A percentile compares a stretch with the other conserved stretches of the same genome.
These are phyloP conservation scores for Adelognathus sp. DNA, from an alignment of 2,888 invertebrate species.

Conservation along the genomic window DNA sequence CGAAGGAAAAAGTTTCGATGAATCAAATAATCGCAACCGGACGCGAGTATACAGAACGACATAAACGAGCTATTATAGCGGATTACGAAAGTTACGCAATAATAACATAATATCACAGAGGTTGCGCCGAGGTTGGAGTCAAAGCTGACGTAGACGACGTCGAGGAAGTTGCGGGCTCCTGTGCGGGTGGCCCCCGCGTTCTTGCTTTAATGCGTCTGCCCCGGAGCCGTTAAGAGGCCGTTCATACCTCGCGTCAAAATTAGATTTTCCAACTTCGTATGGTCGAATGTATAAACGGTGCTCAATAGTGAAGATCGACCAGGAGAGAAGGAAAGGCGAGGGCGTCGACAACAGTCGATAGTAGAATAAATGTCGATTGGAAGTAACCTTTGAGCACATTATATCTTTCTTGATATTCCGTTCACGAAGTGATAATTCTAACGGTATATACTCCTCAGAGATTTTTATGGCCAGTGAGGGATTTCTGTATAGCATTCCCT, in stretches of 20 bases:
- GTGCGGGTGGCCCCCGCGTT: conserved; percentile 41
- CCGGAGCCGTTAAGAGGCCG: conserved; percentile 62
- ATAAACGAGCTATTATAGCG: conserved; percentile 51
- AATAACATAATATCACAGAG: conserved; percentile 58
- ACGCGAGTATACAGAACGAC: not conserved
- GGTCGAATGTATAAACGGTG: conserved; percentile 5
- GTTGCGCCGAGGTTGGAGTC: conserved; percentile 26
- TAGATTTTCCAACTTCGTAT: conserved; percentile 50
- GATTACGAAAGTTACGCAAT: conserved; percentile 59
- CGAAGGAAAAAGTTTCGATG: no score
- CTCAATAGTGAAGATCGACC: not conserved
- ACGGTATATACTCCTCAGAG: not conserved
- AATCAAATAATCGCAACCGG: conserved; percentile 6
- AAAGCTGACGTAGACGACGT: conserved; percentile 6
- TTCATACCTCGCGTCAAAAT: conserved; percentile 56
- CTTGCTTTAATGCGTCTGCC: conserved; percentile 63
- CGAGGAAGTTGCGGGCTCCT: conserved; percentile 17
- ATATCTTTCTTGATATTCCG: not conserved
- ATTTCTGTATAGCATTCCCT: not conserved
- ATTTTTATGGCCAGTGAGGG: conserved; percentile 1
- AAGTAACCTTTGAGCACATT: not conserved
- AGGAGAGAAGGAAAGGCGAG: not conserved
- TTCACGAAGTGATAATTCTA: conserved; percentile 19
- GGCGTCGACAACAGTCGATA: not conserved
- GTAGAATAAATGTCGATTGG: not conserved